Evolutionary conservation across 2,888 invertebrate genomes (phyloP).

Genomic region (Apocheima hispidaria): DNA sequence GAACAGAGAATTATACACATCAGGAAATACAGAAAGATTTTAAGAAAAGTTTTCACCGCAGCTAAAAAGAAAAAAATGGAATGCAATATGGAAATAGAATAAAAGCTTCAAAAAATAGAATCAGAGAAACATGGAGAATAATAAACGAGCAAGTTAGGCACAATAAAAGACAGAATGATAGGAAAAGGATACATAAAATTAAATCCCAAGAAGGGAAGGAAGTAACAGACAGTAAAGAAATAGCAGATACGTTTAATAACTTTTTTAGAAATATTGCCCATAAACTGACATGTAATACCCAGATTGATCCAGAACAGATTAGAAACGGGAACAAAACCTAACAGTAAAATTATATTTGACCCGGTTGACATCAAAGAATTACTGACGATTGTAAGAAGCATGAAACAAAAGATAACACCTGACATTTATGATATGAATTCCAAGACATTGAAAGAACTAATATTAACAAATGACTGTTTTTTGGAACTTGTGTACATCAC

Average conservation of each 20-base stretch:
- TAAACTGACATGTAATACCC: neutral
- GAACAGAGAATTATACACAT: neutral
- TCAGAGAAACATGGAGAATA: constrained; percentile 7
- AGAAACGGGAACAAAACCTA: neutral
- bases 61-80: neutral
- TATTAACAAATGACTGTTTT: neutral
- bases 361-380: neutral
- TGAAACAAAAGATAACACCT: neutral
- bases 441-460: too few species aligned
- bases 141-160: neutral
- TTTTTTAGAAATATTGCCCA: constrained; percentile 8
- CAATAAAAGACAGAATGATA: neutral
- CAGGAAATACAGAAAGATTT: constrained; percentile 3
- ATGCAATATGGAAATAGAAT: neutral
- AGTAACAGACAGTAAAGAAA: neutral
- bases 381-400: neutral
- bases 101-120: neutral
- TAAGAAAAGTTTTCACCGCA: neutral
- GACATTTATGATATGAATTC: neutral
- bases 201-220: neutral
- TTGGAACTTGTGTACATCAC: neutral
- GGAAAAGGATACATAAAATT: neutral
- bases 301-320: neutral
- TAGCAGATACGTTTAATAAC: neutral
- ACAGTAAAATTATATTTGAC: neutral